Evolutionary conservation across 2,797 vertebrate genomes (phyloP), one percentile per base, ranked within the genome.

Genomic region (Falco naumanni): DNA sequence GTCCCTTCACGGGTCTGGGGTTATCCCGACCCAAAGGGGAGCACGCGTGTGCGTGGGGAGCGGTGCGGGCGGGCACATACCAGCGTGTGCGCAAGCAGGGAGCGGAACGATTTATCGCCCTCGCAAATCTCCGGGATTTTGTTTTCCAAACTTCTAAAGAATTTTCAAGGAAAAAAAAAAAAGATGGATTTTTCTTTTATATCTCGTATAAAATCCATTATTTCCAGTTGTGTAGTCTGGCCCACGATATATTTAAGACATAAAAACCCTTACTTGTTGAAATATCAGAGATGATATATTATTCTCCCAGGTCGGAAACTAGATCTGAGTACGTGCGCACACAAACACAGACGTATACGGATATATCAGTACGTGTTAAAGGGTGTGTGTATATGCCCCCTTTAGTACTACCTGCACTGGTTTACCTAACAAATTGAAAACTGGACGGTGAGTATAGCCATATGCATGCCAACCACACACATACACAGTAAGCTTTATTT

Each of bases 191-290:
- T 92, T 95, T 85, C 28, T 85, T 83, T 89, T 71, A 88, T 63
- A 84, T 84, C 70, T 89, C 51, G 50, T 87, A 84, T 87, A 78
- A 76, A 97, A 95, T 75, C 56, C 41, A 53, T 97, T 93, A 39
- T 93, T 95, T 94, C 66, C 90, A 88, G 53, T 78, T 63, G 37
- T 2, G 25, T 78, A 89, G 80, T 39, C 51, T 57, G 48, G 33
- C 48, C 90, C 24, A 50, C 70, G 68, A 88, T 93, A 89, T 72
- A 87, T 50, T 84, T 86, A 69, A 93, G 85, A 33, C 17, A 16
- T 54, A 66, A 92, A 88, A 88, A 5, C 0, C 2, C 6, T 26
- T 60, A 66, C 69, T 95, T 94, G 71, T 84, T 80, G 84, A 91
- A 72, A 85, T 89, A 74, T 85, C 39, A 15, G 56, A 41, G 68